These are phyloP conservation scores for Littorina saxatilis DNA, from an alignment of 1,140 invertebrate genomes.

Conservation along the genomic window DNA sequence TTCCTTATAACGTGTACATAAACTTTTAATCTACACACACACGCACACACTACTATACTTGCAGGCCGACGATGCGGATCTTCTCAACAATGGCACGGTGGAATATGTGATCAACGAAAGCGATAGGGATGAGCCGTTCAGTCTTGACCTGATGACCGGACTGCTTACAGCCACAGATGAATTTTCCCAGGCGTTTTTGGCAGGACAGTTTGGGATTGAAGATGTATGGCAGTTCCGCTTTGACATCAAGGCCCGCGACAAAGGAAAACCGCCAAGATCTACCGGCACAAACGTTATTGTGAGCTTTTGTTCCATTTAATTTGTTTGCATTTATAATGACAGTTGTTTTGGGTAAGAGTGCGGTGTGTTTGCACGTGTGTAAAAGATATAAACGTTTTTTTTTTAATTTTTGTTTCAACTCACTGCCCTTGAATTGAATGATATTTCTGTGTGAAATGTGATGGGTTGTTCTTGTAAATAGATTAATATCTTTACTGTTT, in stretches of 20 bases:
- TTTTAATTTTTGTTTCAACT: too few species aligned
- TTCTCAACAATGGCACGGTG: constrained; percentile 48
- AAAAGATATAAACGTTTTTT: neutral
- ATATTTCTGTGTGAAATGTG: too few species aligned
- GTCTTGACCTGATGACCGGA: constrained; percentile 40
- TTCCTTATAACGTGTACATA: too few species aligned
- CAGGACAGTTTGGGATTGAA: neutral
- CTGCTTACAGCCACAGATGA: constrained; percentile 44
- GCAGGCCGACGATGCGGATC: constrained; percentile 61
- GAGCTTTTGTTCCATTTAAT: neutral
- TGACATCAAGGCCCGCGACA: constrained; percentile 43
- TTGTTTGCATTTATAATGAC: too few species aligned
- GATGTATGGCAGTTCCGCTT: constrained; percentile 36
- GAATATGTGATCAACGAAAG: constrained; percentile 30
- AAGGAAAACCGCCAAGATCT: neutral
- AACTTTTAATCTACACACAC: too few species aligned
- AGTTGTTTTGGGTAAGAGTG: too few species aligned
- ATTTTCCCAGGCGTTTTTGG: too few species aligned
- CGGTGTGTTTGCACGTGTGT: neutral
- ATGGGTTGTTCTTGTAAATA: too few species aligned
- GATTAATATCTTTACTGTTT: too few species aligned
- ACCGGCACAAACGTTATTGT: constrained; percentile 2
- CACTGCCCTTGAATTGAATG: too few species aligned
- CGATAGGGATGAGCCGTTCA: constrained; percentile 40
- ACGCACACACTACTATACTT: too few species aligned